These are phyloP conservation scores for Sogatella furcifera DNA, from an alignment of 1,140 invertebrate species.

Conservation along the genomic window DNA sequence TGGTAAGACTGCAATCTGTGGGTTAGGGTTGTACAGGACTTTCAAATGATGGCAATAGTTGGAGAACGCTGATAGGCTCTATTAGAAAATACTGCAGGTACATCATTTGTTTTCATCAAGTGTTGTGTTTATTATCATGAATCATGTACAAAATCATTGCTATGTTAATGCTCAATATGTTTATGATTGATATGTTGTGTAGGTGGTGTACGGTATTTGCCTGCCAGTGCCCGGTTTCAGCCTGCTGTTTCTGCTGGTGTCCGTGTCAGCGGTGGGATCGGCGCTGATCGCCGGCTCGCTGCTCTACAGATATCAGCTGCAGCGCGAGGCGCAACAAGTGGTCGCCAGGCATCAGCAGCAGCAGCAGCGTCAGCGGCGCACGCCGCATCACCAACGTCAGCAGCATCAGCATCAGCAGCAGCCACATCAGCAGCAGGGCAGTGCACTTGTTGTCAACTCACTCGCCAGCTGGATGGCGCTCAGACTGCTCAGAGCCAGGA, in stretches of 20 bases:
- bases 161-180: too few relatives aligned
- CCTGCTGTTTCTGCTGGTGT: constrained; percentile 73
- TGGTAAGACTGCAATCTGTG: too few relatives aligned
- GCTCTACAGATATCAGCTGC: constrained; percentile 59
- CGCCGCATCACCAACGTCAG: constrained; percentile 30
- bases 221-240: constrained; percentile 81
- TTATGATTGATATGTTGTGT: neutral
- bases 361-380: constrained; percentile 26
- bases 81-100: too few relatives aligned
- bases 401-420: constrained; percentile 23
- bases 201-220: constrained; percentile 77
- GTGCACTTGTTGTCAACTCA: constrained; percentile 35
- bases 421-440: constrained; percentile 11
- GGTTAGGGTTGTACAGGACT: too few relatives aligned
- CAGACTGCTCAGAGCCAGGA: constrained; percentile 46
- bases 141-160: too few relatives aligned
- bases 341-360: constrained; percentile 31
- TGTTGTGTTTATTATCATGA: too few relatives aligned
- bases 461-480: constrained; percentile 61
- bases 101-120: too few relatives aligned
- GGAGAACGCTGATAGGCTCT: too few relatives aligned
- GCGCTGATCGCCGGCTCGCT: constrained; percentile 65
- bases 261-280: constrained; percentile 71
- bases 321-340: constrained; percentile 44
- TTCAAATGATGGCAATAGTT: too few relatives aligned